phyloP scores from a whole-genome alignment of 2,797 vertebrate species.

The Gymnothorax javanicus region DNA sequence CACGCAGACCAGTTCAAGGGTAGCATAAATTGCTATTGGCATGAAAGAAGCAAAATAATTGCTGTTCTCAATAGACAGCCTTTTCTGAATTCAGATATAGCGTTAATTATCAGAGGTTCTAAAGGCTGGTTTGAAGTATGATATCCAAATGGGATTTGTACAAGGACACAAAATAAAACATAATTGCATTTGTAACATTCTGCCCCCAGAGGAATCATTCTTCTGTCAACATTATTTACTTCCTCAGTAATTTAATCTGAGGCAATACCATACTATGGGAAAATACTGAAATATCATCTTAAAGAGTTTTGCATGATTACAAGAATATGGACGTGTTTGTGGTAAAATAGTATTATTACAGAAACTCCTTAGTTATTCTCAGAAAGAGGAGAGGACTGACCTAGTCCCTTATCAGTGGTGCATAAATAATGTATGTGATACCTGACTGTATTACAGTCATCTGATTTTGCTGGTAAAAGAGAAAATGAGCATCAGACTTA shows the following conservation, averaged over 20 bases:
- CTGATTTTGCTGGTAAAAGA: neutral
- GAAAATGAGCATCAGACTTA: too few relatives aligned
- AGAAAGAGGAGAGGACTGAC: neutral
- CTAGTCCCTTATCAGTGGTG: neutral
- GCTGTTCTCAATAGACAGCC: neutral
- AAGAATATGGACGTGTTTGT: neutral
- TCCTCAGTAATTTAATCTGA: neutral
- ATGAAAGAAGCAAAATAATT: slow-evolving; percentile 9
- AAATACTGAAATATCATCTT: neutral
- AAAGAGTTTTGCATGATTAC: neutral
- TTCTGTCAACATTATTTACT: neutral
- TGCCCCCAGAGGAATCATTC: neutral
- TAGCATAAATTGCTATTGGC: neutral
- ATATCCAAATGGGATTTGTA: slow-evolving; percentile 28
- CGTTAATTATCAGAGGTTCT: slow-evolving; percentile 28
- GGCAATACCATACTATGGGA: neutral
- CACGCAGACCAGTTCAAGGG: neutral
- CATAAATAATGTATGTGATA: neutral
- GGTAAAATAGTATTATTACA: neutral
- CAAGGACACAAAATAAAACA: neutral
- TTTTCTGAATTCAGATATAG: slow-evolving; percentile 27
- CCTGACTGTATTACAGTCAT: neutral
- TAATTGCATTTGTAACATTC: neutral
- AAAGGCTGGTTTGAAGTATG: slow-evolving; percentile 22
- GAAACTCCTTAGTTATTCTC: neutral